Evolutionary conservation across 2,797 vertebrate genomes (phyloP).

Genomic region (Valencia hispanica): DNA sequence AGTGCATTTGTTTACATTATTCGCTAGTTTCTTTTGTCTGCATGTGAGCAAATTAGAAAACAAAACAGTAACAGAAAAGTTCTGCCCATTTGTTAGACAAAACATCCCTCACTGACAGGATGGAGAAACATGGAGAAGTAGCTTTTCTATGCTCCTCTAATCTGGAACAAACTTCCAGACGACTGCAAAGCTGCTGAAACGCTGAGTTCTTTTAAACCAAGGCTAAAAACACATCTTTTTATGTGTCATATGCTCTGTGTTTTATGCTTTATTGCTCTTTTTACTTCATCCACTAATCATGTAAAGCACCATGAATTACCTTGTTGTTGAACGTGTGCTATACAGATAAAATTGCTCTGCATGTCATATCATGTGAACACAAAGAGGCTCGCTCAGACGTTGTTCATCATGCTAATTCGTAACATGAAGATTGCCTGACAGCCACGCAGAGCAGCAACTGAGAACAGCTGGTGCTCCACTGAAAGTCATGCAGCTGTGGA

Average conservation of each 20-base stretch:
- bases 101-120: background rate
- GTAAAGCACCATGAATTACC: too few species aligned
- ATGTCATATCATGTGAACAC: constrained; percentile 8
- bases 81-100: background rate
- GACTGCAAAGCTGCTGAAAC: too few species aligned
- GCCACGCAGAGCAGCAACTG: background rate
- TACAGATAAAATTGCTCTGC: too few species aligned
- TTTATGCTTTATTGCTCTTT: too few species aligned
- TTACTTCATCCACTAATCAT: too few species aligned
- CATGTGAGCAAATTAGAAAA: background rate
- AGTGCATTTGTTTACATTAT: background rate
- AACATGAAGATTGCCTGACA: constrained; percentile 8
- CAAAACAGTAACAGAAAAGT: background rate
- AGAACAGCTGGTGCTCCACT: constrained; percentile 6
- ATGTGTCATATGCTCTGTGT: too few species aligned
- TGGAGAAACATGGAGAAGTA: too few species aligned
- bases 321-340: too few species aligned
- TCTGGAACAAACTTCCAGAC: too few species aligned
- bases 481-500: constrained; percentile 1
- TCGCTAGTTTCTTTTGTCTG: background rate
- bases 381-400: constrained; percentile 3
- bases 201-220: too few species aligned
- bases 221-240: too few species aligned
- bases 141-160: too few species aligned
- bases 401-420: constrained; percentile 35